These are phyloP conservation scores for Noturus placidus DNA, from an alignment of 2,113 vertebrate genomes.

Conservation along the genomic window DNA sequence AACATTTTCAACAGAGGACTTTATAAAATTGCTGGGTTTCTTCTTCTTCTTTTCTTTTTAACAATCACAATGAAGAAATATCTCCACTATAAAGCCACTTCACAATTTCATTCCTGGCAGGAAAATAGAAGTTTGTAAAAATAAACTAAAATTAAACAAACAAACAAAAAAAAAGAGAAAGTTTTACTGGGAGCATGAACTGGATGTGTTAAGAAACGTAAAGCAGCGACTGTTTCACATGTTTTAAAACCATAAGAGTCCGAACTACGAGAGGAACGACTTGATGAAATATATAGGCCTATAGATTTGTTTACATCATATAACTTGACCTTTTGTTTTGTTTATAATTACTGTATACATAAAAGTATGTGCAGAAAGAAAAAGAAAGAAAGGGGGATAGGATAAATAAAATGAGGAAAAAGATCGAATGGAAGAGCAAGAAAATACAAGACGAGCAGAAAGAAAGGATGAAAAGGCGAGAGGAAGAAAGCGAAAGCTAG, in stretches of 20 bases:
- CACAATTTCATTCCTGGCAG: constrained; percentile 53
- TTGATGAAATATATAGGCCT: not conserved
- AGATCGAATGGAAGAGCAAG: not conserved
- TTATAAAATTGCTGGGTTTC: constrained; percentile 73
- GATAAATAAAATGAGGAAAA: not conserved
- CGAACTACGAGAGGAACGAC: not conserved
- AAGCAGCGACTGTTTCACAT: not conserved
- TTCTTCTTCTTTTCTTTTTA: constrained; percentile 57
- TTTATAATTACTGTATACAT: too few species aligned
- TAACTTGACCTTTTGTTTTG: too few species aligned
- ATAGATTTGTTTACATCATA: too few species aligned
- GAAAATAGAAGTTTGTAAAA: constrained; percentile 66
- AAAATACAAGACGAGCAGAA: not conserved
- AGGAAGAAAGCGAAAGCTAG: not conserved
- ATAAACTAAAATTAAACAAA: not conserved
- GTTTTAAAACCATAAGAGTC: not conserved
- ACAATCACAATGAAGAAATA: constrained; percentile 75
- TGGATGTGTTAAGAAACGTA: constrained; percentile 16
- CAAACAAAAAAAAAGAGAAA: constrained; percentile 51
- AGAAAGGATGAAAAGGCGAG: not conserved
- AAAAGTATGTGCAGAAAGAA: too few species aligned
- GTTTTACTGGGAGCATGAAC: constrained; percentile 48
- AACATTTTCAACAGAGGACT: constrained; percentile 74
- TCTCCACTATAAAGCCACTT: constrained; percentile 64
- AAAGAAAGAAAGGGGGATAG: not conserved